These are phyloP conservation scores for Alca torda DNA, from an alignment of 2,797 vertebrate species.

Conservation along the genomic window DNA sequence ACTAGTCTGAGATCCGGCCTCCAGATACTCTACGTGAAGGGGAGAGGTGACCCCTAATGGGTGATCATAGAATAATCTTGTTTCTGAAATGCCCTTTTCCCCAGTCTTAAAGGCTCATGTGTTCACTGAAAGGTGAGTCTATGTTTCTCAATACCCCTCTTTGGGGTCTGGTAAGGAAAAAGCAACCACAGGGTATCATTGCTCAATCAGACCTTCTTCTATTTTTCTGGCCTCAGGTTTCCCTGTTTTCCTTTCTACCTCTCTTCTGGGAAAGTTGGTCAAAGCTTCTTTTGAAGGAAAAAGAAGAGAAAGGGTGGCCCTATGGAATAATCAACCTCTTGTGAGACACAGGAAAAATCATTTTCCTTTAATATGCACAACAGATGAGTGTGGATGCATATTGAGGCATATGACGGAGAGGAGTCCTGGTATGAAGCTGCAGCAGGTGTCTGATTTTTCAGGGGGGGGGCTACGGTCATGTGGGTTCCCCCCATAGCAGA, in stretches of 20 bases:
- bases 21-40: not conserved
- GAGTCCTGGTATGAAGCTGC: not conserved
- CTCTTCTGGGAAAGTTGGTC: not conserved
- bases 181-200: rapidly evolving
- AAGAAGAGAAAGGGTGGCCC: not conserved
- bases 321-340: not conserved
- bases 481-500: not conserved
- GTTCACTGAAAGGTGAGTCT: not conserved
- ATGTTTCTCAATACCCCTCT: rapidly evolving
- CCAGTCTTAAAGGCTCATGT: rapidly evolving
- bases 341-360: not conserved
- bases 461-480: rapidly evolving
- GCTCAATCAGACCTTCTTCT: not conserved
- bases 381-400: not conserved
- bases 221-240: not conserved
- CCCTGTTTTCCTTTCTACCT: not conserved
- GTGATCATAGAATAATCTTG: not conserved
- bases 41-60: slow-evolving; percentile 40
- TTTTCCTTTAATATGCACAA: not conserved
- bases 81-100: not conserved
- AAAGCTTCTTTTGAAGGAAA: not conserved
- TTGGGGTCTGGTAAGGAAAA: not conserved
- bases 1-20: not conserved
- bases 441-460: not conserved
- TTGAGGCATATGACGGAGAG: not conserved